Conservation (phyloP, 2,113 vertebrate species). For the Balaeniceps rex region DNA sequence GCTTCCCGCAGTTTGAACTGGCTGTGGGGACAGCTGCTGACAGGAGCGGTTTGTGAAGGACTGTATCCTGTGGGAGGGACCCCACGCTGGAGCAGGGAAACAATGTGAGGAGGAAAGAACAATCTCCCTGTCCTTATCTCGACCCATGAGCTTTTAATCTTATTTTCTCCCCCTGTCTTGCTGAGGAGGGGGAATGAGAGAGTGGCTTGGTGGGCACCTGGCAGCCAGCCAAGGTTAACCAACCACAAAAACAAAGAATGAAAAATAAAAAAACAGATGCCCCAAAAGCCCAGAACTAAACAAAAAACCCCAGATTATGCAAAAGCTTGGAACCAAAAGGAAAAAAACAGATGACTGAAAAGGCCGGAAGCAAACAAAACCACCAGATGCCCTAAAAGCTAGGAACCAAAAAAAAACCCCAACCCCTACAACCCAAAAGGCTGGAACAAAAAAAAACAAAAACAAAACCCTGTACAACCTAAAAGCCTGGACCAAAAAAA, state of each 20-base stretch:
- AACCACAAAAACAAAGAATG: background rate
- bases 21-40: background rate
- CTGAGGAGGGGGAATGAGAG: background rate
- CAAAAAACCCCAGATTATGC: background rate
- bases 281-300: background rate
- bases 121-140: background rate
- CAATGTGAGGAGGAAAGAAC: background rate
- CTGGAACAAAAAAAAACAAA: background rate
- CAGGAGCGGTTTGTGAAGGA: background rate
- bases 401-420: background rate
- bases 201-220: background rate
- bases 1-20: background rate
- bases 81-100: background rate
- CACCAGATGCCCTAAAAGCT: background rate
- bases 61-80: background rate
- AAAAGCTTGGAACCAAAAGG: background rate
- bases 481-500: background rate
- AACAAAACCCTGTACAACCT: background rate
- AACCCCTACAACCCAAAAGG: background rate
- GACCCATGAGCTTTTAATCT: background rate
- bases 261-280: background rate
- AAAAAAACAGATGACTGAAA: background rate
- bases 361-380: background rate
- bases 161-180: background rate
- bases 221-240: background rate